phyloP scores from a whole-genome alignment of 2,113 vertebrate genomes.

The Phaethornis superciliosus region DNA sequence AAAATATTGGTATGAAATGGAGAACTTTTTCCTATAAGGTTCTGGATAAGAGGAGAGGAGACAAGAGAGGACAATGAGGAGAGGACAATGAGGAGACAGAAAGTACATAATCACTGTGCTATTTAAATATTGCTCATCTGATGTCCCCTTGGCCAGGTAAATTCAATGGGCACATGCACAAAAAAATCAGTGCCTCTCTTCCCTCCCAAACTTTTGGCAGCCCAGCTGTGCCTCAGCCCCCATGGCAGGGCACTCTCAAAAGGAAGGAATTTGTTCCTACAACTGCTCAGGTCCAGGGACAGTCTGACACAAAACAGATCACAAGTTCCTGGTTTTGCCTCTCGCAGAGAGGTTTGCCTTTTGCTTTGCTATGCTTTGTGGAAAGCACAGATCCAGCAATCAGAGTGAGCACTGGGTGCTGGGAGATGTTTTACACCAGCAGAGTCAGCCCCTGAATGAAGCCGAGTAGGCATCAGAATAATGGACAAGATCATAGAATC shows the following conservation, averaged over 20 bases:
- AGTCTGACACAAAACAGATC: background rate
- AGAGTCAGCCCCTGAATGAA: background rate
- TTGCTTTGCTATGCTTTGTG: background rate
- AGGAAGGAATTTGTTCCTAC: background rate
- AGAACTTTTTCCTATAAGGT: background rate
- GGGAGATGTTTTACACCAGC: background rate
- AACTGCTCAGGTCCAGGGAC: background rate
- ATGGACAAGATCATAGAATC: background rate
- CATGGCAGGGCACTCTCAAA: rapidly evolving
- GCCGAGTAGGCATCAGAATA: background rate
- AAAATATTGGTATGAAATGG: background rate
- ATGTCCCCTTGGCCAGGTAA: background rate
- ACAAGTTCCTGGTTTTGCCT: background rate
- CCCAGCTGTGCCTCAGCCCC: background rate
- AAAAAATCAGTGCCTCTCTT: background rate
- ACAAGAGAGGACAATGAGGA: no score
- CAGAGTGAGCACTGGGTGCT: background rate
- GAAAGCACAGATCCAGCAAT: background rate
- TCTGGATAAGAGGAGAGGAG: background rate
- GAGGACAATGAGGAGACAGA: background rate
- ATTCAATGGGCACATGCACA: background rate
- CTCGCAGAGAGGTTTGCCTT: background rate
- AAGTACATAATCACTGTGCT: background rate
- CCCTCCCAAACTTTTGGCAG: background rate
- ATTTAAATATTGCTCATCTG: background rate